Evolutionary conservation across 2,888 invertebrate species (phyloP).

Genomic region (Lycaena phlaeas): DNA sequence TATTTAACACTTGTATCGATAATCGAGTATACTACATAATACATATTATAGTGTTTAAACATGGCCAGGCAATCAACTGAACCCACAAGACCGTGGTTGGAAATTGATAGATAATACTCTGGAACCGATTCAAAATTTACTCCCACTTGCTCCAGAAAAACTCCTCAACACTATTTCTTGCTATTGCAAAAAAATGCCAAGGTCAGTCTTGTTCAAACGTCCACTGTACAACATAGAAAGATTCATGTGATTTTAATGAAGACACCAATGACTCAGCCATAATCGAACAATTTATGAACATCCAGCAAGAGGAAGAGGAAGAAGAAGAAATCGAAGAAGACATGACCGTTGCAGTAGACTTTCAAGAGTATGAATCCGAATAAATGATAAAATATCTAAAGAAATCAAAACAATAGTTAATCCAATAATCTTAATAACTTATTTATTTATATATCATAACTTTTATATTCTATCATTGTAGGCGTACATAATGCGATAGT

Average conservation of each 20-base stretch:
- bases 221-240: conserved; percentile 14
- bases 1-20: too few relatives aligned
- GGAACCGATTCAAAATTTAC: conserved; percentile 17
- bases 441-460: background rate
- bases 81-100: conserved; percentile 19
- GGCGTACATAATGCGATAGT: background rate
- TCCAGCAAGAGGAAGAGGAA: background rate
- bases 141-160: conserved; percentile 20
- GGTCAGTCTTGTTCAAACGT: conserved; percentile 21
- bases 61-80: conserved; percentile 18
- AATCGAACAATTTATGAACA: conserved; percentile 1
- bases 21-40: too few relatives aligned
- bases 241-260: background rate
- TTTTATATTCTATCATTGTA: background rate
- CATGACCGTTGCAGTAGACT: conserved; percentile 13
- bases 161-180: conserved; percentile 22
- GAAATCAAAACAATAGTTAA: background rate
- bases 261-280: background rate
- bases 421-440: too few relatives aligned
- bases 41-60: too few relatives aligned
- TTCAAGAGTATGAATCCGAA: conserved; percentile 13
- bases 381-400: background rate
- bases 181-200: conserved; percentile 22
- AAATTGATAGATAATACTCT: conserved; percentile 14
- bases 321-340: background rate